phyloP scores from a whole-genome alignment of 2,797 vertebrate species.

The Hirundo rustica region DNA sequence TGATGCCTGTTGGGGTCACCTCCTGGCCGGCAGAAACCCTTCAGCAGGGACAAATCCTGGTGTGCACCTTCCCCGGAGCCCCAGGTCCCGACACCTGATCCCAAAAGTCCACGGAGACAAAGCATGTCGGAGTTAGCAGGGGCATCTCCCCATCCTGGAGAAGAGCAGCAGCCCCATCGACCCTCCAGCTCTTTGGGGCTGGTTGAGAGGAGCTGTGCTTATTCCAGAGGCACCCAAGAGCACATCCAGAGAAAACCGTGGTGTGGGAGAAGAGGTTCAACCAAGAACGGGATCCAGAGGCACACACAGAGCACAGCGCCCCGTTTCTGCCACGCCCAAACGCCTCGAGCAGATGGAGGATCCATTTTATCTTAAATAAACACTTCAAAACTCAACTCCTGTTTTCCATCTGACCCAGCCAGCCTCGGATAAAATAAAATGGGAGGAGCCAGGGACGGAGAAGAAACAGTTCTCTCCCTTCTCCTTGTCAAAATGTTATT shows the following conservation, averaged over 20 bases:
- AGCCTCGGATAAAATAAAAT: neutral
- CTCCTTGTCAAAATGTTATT: neutral
- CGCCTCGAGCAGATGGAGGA: fast-evolving
- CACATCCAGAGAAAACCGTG: fast-evolving
- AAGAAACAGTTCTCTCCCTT: neutral
- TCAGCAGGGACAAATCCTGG: neutral
- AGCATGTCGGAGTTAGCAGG: fast-evolving
- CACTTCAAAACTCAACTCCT: neutral
- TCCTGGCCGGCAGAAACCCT: neutral
- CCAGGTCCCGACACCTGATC: neutral
- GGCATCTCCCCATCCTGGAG: fast-evolving
- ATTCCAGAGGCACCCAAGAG: neutral
- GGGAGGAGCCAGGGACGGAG: neutral
- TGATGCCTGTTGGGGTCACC: neutral
- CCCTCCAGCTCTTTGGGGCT: neutral
- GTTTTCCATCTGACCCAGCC: neutral
- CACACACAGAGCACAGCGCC: fast-evolving
- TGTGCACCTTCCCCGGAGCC: neutral
- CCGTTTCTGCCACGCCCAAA: neutral
- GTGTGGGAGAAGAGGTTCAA: neutral
- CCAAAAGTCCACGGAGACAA: neutral
- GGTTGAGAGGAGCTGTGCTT: neutral
- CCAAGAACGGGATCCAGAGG: neutral
- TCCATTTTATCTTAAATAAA: neutral
- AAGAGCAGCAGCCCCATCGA: fast-evolving